These are phyloP conservation scores for Diglossa cyanea DNA, from an alignment of 2,797 vertebrate species.

Conservation along the genomic window DNA sequence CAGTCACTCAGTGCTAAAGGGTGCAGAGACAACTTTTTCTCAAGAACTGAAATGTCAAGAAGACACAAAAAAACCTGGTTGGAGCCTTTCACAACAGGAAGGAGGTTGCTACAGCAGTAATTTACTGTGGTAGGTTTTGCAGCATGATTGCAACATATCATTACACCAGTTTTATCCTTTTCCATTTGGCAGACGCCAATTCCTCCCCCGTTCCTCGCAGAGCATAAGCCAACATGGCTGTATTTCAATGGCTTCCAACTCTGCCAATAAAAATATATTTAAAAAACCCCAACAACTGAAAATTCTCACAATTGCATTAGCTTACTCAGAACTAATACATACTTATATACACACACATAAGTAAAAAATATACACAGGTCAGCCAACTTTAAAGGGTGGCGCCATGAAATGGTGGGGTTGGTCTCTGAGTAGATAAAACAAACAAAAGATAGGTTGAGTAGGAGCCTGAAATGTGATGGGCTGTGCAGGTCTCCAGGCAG, in stretches of 20 bases:
- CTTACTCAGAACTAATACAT: conserved; percentile 37
- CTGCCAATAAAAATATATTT: conserved; percentile 55
- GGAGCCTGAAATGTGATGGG: neutral
- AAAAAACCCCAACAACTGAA: neutral
- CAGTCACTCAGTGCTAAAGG: neutral
- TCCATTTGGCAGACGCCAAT: conserved; percentile 43
- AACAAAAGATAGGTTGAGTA: neutral
- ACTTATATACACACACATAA: neutral
- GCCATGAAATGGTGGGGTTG: neutral
- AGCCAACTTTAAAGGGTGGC: neutral
- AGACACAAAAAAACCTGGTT: neutral
- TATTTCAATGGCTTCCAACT: conserved; percentile 50
- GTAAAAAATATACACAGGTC: neutral
- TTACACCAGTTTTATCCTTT: conserved; percentile 63
- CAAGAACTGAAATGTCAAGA: neutral
- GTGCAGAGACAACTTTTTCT: neutral
- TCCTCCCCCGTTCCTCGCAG: conserved; percentile 10
- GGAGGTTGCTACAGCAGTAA: conserved; percentile 30
- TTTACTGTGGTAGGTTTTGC: conserved; percentile 60
- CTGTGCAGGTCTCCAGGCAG: neutral
- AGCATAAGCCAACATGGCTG: conserved; percentile 11
- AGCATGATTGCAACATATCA: conserved; percentile 53
- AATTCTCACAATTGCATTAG: conserved; percentile 51
- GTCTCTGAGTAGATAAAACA: neutral
- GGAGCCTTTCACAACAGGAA: conserved; percentile 41